These are phyloP conservation scores for Bombylius discolor DNA, from an alignment of 2,888 invertebrate genomes.

Conservation along the genomic window DNA sequence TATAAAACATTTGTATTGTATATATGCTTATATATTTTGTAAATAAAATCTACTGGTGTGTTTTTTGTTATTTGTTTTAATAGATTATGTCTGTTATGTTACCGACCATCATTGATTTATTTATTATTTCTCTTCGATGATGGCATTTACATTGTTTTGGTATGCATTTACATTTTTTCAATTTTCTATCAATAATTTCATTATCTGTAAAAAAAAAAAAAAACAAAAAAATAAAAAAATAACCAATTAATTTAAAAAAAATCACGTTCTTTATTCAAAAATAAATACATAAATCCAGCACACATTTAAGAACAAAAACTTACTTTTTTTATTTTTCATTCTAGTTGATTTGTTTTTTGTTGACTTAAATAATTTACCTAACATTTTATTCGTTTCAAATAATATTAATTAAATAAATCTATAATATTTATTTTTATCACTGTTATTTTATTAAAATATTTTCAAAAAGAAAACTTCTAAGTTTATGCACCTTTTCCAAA, in stretches of 20 bases:
- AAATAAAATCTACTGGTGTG: too few relatives aligned
- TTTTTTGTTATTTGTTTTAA: too few relatives aligned
- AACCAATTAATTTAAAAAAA: too few relatives aligned
- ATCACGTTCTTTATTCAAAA: background rate
- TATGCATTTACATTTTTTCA: constrained; percentile 24
- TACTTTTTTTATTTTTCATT: background rate
- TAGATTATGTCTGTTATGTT: too few relatives aligned
- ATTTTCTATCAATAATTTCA: constrained; percentile 12
- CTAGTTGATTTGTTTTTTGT: background rate
- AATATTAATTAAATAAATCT: too few relatives aligned
- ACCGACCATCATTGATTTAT: background rate
- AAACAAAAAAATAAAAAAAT: background rate
- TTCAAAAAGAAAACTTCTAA: too few relatives aligned
- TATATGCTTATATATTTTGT: too few relatives aligned
- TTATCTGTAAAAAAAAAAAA: background rate
- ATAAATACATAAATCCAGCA: background rate
- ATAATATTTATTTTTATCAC: too few relatives aligned
- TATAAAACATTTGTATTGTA: too few relatives aligned
- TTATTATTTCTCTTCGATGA: constrained; percentile 3
- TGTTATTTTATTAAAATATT: too few relatives aligned
- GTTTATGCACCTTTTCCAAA: too few relatives aligned
- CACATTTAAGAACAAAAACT: too few relatives aligned
- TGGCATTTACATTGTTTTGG: constrained; percentile 25
- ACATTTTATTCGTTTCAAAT: background rate
- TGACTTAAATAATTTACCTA: background rate